phyloP scores from a whole-genome alignment of 2,113 vertebrate genomes.

The Chrysemys picta region DNA sequence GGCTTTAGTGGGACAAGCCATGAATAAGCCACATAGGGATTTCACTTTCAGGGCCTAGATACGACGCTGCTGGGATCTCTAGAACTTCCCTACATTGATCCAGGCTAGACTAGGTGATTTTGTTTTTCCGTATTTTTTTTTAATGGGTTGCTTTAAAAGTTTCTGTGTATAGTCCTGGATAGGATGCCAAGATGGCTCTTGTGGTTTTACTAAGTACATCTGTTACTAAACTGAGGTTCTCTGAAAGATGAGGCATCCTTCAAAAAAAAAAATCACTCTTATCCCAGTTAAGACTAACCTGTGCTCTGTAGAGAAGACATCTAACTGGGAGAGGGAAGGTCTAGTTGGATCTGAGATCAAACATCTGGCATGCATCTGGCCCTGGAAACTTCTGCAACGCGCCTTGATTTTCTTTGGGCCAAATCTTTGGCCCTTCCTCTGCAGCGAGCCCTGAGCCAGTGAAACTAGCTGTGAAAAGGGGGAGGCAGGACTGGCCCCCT shows the following conservation, averaged over 20 bases:
- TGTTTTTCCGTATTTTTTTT: not conserved
- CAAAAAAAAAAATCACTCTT: not conserved
- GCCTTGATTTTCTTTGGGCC: not conserved
- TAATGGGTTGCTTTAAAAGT: not conserved
- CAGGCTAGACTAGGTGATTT: not conserved
- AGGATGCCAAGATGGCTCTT: not conserved
- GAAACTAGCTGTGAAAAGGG: fast-evolving
- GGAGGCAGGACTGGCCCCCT: not conserved
- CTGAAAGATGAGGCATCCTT: not conserved
- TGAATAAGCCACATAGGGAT: no score
- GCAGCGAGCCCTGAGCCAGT: fast-evolving
- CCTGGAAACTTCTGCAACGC: not conserved
- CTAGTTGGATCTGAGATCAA: not conserved
- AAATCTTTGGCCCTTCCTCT: not conserved
- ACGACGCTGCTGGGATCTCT: not conserved
- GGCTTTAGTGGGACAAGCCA: not conserved
- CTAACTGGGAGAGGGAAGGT: not conserved
- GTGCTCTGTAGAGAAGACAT: not conserved
- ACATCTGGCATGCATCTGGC: not conserved
- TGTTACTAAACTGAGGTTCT: not conserved
- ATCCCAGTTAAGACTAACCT: not conserved
- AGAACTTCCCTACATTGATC: fast-evolving
- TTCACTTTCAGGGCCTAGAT: not conserved
- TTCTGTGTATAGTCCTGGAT: not conserved
- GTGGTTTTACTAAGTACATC: not conserved